Conservation (phyloP, 2,797 vertebrate species). For the Choloepus didactylus region DNA sequence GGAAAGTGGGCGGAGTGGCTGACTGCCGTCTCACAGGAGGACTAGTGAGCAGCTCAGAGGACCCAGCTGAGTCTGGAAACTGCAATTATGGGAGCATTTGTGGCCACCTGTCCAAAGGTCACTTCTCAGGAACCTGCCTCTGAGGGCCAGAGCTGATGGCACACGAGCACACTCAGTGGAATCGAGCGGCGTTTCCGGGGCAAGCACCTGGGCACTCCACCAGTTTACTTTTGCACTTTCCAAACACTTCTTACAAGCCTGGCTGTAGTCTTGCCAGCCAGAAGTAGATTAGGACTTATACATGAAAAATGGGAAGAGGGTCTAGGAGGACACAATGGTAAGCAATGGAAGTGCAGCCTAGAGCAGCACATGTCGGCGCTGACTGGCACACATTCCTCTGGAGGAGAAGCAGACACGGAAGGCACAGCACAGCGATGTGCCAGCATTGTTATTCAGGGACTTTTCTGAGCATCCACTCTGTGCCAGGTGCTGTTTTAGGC, state of each 20-base stretch:
- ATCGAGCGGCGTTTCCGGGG: background rate
- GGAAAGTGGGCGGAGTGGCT: background rate
- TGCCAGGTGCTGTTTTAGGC: background rate
- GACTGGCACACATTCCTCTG: background rate
- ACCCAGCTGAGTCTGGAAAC: background rate
- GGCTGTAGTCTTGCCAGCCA: background rate
- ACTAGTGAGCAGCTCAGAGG: background rate
- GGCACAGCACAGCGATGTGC: background rate
- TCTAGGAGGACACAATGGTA: background rate
- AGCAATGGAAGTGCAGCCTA: background rate
- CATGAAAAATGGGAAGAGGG: background rate
- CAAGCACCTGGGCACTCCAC: accelerated
- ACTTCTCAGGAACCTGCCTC: background rate
- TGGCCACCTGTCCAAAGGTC: background rate
- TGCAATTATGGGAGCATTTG: background rate
- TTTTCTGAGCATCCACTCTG: background rate
- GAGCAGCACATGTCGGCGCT: background rate
- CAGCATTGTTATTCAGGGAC: background rate
- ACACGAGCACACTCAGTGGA: background rate
- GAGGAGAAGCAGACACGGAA: too few species aligned
- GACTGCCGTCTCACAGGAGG: background rate
- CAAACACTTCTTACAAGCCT: background rate
- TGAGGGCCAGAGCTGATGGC: background rate
- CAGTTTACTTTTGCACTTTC: background rate
- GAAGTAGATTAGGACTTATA: background rate